phyloP scores from a whole-genome alignment of 1,140 invertebrate genomes.

The Zaprionus davidi region DNA sequence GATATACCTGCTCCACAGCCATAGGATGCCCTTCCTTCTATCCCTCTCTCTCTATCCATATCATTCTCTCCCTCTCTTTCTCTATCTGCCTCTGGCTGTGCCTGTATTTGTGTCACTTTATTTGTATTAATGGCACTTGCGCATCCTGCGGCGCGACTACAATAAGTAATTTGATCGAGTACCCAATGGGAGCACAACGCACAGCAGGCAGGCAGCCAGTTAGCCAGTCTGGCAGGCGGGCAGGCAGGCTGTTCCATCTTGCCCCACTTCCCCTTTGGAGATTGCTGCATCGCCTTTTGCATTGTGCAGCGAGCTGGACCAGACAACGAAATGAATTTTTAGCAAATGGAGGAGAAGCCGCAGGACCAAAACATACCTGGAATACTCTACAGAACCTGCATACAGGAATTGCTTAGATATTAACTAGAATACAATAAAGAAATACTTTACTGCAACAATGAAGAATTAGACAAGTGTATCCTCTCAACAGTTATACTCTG shows the following conservation, averaged over 20 bases:
- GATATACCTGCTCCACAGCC: constrained; percentile 57
- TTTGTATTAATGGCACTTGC: constrained; percentile 79
- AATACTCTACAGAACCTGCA: constrained; percentile 3
- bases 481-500: no score
- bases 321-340: constrained; percentile 60
- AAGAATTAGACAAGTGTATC: no score
- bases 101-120: constrained; percentile 73
- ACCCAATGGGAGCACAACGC: constrained; percentile 42
- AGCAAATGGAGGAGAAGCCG: constrained; percentile 20
- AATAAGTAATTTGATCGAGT: constrained; percentile 82
- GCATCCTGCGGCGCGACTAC: constrained; percentile 72
- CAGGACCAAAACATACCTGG: not conserved
- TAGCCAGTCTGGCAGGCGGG: not conserved
- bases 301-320: constrained; percentile 48
- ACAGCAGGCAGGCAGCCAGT: not conserved
- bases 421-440: not conserved
- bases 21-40: constrained; percentile 20
- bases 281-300: constrained; percentile 44
- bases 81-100: constrained; percentile 17
- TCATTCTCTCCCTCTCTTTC: not conserved
- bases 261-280: constrained; percentile 18
- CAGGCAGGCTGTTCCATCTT: not conserved
- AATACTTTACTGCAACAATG: no score
- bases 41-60: constrained; percentile 2
- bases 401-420: not conserved